Base-by-base conservation (phyloP, 2,113 vertebrate genomes). In the Hemibagrus wyckioides region DNA sequence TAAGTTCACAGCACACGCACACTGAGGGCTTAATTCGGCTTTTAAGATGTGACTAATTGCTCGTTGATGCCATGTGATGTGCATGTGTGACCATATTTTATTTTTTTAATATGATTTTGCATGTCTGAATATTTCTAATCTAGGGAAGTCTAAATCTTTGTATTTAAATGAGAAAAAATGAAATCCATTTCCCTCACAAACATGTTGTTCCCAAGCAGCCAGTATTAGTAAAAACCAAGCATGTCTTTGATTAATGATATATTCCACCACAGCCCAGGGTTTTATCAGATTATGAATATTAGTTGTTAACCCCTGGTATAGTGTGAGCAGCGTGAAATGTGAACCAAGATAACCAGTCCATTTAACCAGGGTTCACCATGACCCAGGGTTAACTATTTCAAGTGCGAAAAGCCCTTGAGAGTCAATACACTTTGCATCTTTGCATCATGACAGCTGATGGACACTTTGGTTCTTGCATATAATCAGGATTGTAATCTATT, bases 1-100 rank as follows among this genome's bases (percentile, higher is more conserved):
- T 82, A 88, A 23, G 77, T 89, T 89, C 86, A 85, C 17, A 10
- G 41, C 3, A 59, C 56, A 41, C 21, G 81, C 65, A 88, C 30
- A 59, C 8, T 56, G 41, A 28, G 23, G 30, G 44, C 52, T 48
- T 59, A 36, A 44, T 80, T 41, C 25, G 41, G 41, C 30, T 80
- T 48, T 17, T 83, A 28, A 85, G 36, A 75, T 63, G 30, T 84
- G 79, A 59, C 71, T 81, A 80, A 25, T 76, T 84, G 6, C 50
- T 39, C 44, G 33, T 41, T n/a, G 50, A 50, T 39, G n/a, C 50
- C 1, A 54, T 59, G 15, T 9, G 8, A 9, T 6, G 28, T 52
- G 63, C n/a, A 21, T 50, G 81, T 69, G 63, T 36, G 39, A 52
- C 19, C 23, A 48, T 33, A 21, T 50, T 61, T n/a, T n/a, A n/a